Base-by-base conservation (phyloP, 2,113 vertebrate species). In the Hippocampus barbouri region DNA sequence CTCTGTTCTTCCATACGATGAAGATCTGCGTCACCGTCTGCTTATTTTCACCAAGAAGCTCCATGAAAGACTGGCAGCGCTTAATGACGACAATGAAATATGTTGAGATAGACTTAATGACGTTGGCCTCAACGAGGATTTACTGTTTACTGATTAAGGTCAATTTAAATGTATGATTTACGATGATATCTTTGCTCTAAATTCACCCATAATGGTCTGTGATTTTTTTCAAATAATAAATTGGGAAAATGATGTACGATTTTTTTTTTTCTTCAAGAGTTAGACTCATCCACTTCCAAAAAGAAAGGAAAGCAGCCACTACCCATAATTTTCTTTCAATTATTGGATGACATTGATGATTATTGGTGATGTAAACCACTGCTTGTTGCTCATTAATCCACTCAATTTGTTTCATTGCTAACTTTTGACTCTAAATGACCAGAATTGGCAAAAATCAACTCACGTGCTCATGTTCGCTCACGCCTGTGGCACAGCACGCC, bases 201-300 rank as follows among this genome's bases (percentile, higher is more conserved):
- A 81, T 83, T 88, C 72, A 75, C 72, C 72, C 78, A 69, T 71
- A 75, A 83, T 9, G 56, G 61, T 83, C 73, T 88, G 81, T 89
- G 64, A 82, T 89, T 88, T 81, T 88, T 81, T 78, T 79, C 79
- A 85, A 18, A 72, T 68, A 82, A 84, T 82, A 86, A 84, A 83
- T 78, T 73, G 64, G 74, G 54, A 81, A 38, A 53, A 72, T 66
- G 69, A 75, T 75, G 40, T 61, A 18, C 76, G 73, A 43, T 3
- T 70, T 75, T 70, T 69, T 83, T 78, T 67, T 61, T n/a, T n/a
- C 18, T 20, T 21, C 21, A n/a, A 23, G n/a, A 54, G n/a, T n/a
- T 8, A 23, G 7, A 21, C 53, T 54, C 2, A n/a, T 23, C 53
- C 53, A 54, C 53, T 54, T 45, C 34, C 34, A 38, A 38, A 38